Percentiles rank a stretch among this genome's conserved stretches.
Conservation (phyloP, 1,140 invertebrate species). For the Lanistes nyassanus region DNA sequence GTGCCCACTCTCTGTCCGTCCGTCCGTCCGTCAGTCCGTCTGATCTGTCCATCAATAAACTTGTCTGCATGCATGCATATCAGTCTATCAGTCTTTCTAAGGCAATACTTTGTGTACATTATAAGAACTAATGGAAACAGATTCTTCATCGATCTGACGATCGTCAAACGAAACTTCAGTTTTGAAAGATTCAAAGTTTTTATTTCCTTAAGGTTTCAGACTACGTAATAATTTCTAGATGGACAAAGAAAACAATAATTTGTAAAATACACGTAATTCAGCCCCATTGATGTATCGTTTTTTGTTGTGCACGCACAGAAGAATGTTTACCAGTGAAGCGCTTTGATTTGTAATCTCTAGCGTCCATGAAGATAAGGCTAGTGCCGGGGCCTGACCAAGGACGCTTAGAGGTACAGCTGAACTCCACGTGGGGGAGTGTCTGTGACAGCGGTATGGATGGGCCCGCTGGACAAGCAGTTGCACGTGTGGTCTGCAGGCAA, state of each 20-base stretch:
- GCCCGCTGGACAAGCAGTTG: constrained; percentile 68
- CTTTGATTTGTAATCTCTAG: neutral
- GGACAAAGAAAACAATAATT: too few relatives aligned
- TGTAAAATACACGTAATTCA: too few relatives aligned
- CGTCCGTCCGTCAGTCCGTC: constrained; percentile 1
- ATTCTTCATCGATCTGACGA: neutral
- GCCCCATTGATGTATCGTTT: too few relatives aligned
- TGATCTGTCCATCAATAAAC: too few relatives aligned
- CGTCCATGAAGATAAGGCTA: neutral
- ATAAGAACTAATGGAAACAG: neutral
- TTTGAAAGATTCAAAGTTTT: neutral
- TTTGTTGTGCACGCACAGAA: too few relatives aligned
- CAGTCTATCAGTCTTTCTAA: neutral
- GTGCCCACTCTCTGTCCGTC: too few relatives aligned
- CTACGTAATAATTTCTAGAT: too few relatives aligned
- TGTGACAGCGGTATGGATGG: constrained; percentile 80
- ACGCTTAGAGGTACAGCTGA: constrained; percentile 76
- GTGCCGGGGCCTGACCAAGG: constrained; percentile 63
- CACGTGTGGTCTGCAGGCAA: constrained; percentile 78
- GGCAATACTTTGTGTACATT: neutral
- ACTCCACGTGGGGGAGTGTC: constrained; percentile 77
- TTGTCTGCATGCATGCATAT: neutral
- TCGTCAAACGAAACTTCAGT: neutral
- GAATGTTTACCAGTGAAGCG: too few relatives aligned
- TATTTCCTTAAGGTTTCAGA: too few relatives aligned